Evolutionary conservation across 2,797 vertebrate genomes (phyloP), one percentile per base, ranked within the genome.

Genomic region (Molossus molossus): DNA sequence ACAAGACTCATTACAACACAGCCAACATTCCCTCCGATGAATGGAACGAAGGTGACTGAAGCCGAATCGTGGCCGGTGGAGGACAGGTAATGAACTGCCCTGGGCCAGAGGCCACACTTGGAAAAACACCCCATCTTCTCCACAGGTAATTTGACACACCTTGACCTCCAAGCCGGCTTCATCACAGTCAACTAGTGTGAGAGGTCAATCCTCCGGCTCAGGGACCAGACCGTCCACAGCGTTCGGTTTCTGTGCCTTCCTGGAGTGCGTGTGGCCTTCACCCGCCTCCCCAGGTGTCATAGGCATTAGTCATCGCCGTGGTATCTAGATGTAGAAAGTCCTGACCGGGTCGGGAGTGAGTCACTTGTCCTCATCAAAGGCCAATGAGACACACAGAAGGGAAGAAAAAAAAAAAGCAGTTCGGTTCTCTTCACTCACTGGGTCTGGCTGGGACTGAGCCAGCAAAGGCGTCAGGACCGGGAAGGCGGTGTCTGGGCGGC

Each of bases 301-400:
- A n/a, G 85, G 64, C 69, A 7, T 98, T 97, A 98, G 97, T 98
- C 98, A 98, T 90, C 72, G 27, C 0, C 57, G 95, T 93, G 91
- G 96, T 98, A 98, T 98, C 97, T 96, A 95, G 95, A 87, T 82
- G 97, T 92, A 96, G 98, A 94, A 97, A 97, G 96, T 97, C 91
- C 93, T 97, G 97, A 96, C 87, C 96, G 96, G 82, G 80, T 90
- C 80, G 69, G 95, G 91, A 45, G 69, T 98, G 97, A 98, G 90
- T 98, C 98, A 98, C 93, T 86, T 75, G 70, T 94, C 82, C 91
- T 97, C 94, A 97, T 96, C 94, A 96, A 97, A 97, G 92, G 93
- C 79, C 91, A 40, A 72, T 72, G 92, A 95, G 94, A 76, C 72
- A 84, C 96, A 91, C 60, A 97, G 93, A 97, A 96, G 97, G 0